A percentile compares a stretch with the other conserved stretches of the same genome.
Evolutionary conservation across 2,113 vertebrate species (phyloP).

Genomic region (Canis aureus): DNA sequence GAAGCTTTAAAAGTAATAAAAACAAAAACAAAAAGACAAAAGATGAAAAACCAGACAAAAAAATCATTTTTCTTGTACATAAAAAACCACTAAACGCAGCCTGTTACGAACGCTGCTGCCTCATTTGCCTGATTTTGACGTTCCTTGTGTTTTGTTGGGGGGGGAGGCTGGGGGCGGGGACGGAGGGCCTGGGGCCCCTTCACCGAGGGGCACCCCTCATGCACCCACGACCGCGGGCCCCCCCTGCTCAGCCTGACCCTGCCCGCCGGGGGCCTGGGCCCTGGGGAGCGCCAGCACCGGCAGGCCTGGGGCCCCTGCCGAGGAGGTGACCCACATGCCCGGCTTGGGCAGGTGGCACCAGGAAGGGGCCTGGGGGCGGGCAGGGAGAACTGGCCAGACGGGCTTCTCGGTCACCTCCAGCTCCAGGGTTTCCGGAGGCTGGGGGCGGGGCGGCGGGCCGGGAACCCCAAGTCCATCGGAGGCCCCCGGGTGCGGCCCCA

Average conservation of each 20-base stretch:
- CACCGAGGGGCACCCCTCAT: background rate
- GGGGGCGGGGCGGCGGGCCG: fast-evolving
- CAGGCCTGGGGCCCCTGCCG: background rate
- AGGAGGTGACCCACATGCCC: background rate
- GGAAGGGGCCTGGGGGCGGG: background rate
- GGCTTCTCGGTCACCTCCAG: background rate
- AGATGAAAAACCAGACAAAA: conserved; percentile 72
- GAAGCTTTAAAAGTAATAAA: conserved; percentile 84
- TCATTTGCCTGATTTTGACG: conserved; percentile 76
- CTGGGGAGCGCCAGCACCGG: background rate
- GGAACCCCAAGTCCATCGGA: background rate
- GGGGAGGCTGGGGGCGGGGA: background rate
- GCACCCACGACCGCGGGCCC: background rate
- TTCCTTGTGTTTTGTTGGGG: conserved; percentile 42
- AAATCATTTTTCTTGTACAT: conserved; percentile 84
- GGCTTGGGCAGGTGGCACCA: background rate
- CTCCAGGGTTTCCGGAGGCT: background rate
- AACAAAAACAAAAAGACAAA: conserved; percentile 73
- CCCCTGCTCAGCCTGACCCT: background rate
- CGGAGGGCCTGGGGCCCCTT: background rate
- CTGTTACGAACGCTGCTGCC: conserved; percentile 78
- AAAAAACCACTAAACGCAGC: conserved; percentile 82
- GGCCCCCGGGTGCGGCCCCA: background rate
- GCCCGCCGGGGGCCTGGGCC: background rate
- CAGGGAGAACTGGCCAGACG: background rate